Conservation (phyloP, 2,888 invertebrate genomes). For the Acrobasis repandana region DNA sequence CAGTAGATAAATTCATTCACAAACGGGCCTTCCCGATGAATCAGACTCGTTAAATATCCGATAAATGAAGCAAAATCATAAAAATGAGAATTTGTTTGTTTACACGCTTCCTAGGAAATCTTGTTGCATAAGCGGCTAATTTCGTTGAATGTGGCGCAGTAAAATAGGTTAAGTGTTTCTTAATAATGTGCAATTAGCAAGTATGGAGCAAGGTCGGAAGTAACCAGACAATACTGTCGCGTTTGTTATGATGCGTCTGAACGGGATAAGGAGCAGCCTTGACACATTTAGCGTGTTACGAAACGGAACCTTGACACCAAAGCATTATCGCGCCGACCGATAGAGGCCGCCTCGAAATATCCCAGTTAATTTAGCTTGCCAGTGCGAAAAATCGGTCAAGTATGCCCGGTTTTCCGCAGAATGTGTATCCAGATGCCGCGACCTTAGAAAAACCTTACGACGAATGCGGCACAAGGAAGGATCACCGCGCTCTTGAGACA, state of each 20-base stretch:
- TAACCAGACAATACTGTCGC: constrained; percentile 41
- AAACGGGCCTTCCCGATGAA: constrained; percentile 34
- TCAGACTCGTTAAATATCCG: constrained; percentile 27
- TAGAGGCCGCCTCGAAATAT: constrained; percentile 76
- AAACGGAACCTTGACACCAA: constrained; percentile 77
- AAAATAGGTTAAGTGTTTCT: constrained; percentile 78
- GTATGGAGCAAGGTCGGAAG: constrained; percentile 60
- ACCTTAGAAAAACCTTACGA: constrained; percentile 45
- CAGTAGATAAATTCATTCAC: constrained; percentile 18
- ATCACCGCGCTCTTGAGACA: constrained; percentile 44
- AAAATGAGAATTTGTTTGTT: constrained; percentile 15
- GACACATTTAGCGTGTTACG: constrained; percentile 71
- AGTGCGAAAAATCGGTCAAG: constrained; percentile 76
- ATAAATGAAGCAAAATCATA: constrained; percentile 15
- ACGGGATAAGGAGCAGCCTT: constrained; percentile 67
- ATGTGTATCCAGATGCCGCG: constrained; percentile 55
- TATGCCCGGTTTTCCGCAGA: constrained; percentile 50
- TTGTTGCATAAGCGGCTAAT: constrained; percentile 54
- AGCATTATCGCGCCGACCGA: constrained; percentile 73
- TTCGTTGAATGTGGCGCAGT: constrained; percentile 62
- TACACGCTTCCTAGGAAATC: constrained; percentile 52
- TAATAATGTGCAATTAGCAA: constrained; percentile 75
- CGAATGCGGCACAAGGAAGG: constrained; percentile 43
- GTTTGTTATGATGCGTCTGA: constrained; percentile 33
- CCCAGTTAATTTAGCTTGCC: constrained; percentile 61